phyloP scores from a whole-genome alignment of 2,888 invertebrate genomes.

The Xanthorhoe spadicearia region DNA sequence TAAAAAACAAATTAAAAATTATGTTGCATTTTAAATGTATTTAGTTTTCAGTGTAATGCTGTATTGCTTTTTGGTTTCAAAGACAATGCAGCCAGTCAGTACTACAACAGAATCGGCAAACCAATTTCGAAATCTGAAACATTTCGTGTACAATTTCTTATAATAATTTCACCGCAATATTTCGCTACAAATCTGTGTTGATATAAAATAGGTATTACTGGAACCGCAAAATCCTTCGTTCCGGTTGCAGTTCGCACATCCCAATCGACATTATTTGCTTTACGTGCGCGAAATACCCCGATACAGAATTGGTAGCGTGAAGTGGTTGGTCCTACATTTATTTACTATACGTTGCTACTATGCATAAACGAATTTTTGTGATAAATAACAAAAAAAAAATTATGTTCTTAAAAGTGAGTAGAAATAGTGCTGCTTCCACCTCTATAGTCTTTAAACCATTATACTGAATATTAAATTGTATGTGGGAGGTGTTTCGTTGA shows the following conservation, averaged over 20 bases:
- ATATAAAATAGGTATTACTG: conserved; percentile 19
- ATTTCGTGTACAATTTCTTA: not conserved
- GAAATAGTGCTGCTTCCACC: too few relatives aligned
- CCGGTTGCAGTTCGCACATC: conserved; percentile 39
- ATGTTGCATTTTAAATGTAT: too few relatives aligned
- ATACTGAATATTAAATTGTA: too few relatives aligned
- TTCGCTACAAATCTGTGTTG: conserved; percentile 19
- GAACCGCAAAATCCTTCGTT: conserved; percentile 25
- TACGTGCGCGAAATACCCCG: conserved; percentile 41
- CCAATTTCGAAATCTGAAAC: not conserved
- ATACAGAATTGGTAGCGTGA: conserved; percentile 20
- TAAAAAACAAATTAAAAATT: too few relatives aligned
- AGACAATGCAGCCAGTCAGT: too few relatives aligned
- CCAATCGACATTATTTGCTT: conserved; percentile 42
- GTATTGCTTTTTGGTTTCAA: too few relatives aligned
- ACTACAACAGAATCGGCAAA: not conserved
- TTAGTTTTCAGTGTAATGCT: too few relatives aligned
- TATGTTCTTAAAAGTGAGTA: too few relatives aligned
- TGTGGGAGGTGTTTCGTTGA: too few relatives aligned
- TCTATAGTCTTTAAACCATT: too few relatives aligned
- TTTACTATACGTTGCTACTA: conserved; percentile 2
- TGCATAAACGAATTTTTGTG: not conserved
- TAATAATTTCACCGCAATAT: not conserved
- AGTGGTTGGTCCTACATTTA: conserved; percentile 18
- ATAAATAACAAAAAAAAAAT: too few relatives aligned